A percentile compares a stretch with the other conserved stretches of the same genome.
Conservation (phyloP, 2,113 vertebrate species). For the Peromyscus leucopus region DNA sequence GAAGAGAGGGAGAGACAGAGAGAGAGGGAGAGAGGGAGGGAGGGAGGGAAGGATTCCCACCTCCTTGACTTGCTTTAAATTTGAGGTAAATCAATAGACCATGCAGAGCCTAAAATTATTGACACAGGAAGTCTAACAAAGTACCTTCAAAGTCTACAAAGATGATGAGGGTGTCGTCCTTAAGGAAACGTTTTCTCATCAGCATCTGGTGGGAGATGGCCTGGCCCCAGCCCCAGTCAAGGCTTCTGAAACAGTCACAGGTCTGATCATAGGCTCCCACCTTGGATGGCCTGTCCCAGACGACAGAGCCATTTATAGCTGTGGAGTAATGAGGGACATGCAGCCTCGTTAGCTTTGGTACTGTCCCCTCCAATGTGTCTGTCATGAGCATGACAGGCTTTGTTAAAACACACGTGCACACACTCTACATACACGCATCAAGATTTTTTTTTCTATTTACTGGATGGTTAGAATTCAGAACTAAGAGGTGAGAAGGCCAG, state of each 20-base stretch:
- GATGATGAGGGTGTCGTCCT: conserved; percentile 92
- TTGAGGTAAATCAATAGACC: neutral
- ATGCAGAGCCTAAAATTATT: neutral
- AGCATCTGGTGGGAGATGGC: conserved; percentile 91
- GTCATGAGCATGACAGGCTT: neutral
- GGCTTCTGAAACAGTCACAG: conserved; percentile 86
- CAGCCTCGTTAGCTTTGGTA: neutral
- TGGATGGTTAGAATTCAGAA: neutral
- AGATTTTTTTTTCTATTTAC: neutral
- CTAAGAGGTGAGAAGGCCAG: neutral
- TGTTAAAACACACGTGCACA: neutral
- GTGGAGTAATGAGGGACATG: conserved; percentile 8
- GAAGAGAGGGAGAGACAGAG: too few species aligned
- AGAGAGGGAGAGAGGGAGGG: too few species aligned
- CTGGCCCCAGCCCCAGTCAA: conserved; percentile 87
- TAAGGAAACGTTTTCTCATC: conserved; percentile 90
- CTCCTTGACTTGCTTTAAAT: neutral
- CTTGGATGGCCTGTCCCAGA: conserved; percentile 90
- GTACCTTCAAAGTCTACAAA: conserved; percentile 92
- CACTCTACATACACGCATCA: too few species aligned
- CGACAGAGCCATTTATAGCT: conserved; percentile 73
- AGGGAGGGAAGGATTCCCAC: neutral
- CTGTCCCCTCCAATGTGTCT: neutral
- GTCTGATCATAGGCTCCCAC: conserved; percentile 84
- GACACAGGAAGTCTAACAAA: neutral